Base-by-base conservation (phyloP, 1,140 invertebrate genomes). In the Trypoxylus dichotomus region DNA sequence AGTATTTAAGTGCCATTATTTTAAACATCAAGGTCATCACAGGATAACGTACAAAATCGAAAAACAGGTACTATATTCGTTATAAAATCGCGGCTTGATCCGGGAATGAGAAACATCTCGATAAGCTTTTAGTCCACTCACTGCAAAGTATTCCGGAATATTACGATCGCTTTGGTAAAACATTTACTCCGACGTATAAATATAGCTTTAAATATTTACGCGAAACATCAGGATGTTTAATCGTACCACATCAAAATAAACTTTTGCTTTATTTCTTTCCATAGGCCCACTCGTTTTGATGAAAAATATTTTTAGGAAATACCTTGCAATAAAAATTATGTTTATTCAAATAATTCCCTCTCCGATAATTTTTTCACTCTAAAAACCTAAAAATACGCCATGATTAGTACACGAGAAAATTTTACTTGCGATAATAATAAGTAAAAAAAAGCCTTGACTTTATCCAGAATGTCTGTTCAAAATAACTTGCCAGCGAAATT, bases 171-270 rank as follows among this genome's bases (percentile, higher is more conserved):
- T 13, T 13, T 25, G 8, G 60, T 68, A 68, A 68, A 68, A 68
- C 24, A 68, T 68, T 68, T 68, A 68, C 19, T 68, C 21, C 11
- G 5, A 68, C 0, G 60, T 27, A 68, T 68, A 68, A 68, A 68
- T 68, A 68, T 68, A 68, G 27, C 15, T 68, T 68, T 24, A 68
- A 68, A 68, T 68, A 68, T 68, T 68, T 68, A 68, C 60, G 60
- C 60, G 2, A 68, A 68, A 68, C 60, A 27, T 68, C 60, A 68
- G 60, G 60, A 68, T 68, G 60, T 68, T 75, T 75, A 54, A 42
- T 75, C 41, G 47, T 75, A 75, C 15, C 41, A 15, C 74, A 74
- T 74, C 72, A 75, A 75, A 47, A 75, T 43, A 75, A 43, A 54
- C 74, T 43, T 75, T 75, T 75, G 74, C 74, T 47, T 47, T 43